Percentiles rank a stretch among this genome's conserved stretches.
Conservation (phyloP, 2,113 vertebrate species). For the Chlamydotis undulata region DNA sequence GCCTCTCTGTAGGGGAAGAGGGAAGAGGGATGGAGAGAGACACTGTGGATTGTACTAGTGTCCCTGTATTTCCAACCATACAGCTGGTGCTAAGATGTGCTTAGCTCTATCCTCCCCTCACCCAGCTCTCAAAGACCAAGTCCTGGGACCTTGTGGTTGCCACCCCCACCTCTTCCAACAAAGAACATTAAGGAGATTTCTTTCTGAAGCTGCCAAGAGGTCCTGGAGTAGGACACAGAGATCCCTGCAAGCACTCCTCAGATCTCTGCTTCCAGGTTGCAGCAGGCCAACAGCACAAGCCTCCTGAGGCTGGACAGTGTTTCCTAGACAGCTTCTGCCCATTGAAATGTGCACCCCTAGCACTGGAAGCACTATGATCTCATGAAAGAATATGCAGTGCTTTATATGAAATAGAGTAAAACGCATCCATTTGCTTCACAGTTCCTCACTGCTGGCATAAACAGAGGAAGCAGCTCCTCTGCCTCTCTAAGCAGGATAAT, state of each 20-base stretch:
- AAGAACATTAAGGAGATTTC: neutral
- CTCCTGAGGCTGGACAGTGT: neutral
- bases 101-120: neutral
- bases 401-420: neutral
- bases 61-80: neutral
- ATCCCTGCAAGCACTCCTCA: neutral
- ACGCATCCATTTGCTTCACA: neutral
- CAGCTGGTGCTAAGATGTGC: neutral
- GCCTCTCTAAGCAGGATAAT: neutral
- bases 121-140: neutral
- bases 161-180: neutral
- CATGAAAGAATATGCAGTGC: neutral
- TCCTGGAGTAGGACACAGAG: neutral
- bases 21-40: neutral
- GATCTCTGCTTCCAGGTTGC: neutral
- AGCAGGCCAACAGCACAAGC: neutral
- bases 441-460: neutral
- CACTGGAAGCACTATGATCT: neutral
- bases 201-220: neutral
- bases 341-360: neutral
- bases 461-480: neutral
- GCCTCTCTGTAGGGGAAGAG: rapidly evolving
- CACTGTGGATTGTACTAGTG: neutral
- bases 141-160: neutral
- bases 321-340: neutral